Percentiles rank a stretch among this genome's conserved stretches.
Conservation (phyloP, 2,888 invertebrate genomes). For the Amaurobius ferox region DNA sequence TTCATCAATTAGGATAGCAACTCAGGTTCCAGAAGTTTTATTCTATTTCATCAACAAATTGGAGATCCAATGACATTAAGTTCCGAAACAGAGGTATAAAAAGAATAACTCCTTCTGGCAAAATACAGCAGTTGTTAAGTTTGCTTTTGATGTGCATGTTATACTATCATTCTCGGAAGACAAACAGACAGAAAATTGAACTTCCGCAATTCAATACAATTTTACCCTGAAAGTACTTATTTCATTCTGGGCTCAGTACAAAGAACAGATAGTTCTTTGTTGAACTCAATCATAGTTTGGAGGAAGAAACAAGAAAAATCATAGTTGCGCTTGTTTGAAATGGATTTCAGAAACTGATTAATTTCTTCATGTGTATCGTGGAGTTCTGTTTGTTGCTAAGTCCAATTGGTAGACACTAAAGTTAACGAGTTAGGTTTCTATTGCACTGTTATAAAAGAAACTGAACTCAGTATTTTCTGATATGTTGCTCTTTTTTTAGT, state of each 20-base stretch:
- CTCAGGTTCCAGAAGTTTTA: too few relatives aligned
- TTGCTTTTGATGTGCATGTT: slow-evolving; percentile 14
- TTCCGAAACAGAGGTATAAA: background rate
- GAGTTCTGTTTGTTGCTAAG: too few relatives aligned
- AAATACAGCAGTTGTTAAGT: slow-evolving; percentile 8
- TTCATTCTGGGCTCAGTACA: background rate
- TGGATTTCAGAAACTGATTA: slow-evolving; percentile 14
- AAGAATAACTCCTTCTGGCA: background rate
- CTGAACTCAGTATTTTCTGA: too few relatives aligned
- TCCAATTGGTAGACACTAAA: too few relatives aligned
- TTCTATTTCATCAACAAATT: background rate
- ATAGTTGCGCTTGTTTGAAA: background rate
- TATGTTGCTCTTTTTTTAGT: too few relatives aligned
- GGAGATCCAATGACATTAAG: background rate
- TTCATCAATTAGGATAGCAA: too few relatives aligned
- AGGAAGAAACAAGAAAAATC: slow-evolving; percentile 6
- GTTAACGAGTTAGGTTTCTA: too few relatives aligned
- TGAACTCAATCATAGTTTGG: slow-evolving; percentile 7
- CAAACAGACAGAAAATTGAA: slow-evolving; percentile 18
- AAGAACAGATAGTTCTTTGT: background rate
- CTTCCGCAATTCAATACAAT: slow-evolving; percentile 16
- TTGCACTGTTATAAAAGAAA: too few relatives aligned
- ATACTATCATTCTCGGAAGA: slow-evolving; percentile 9
- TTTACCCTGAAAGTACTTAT: background rate
- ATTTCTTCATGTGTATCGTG: background rate